phyloP scores from a whole-genome alignment of 2,888 invertebrate genomes.

The Clepsis dumicolana region DNA sequence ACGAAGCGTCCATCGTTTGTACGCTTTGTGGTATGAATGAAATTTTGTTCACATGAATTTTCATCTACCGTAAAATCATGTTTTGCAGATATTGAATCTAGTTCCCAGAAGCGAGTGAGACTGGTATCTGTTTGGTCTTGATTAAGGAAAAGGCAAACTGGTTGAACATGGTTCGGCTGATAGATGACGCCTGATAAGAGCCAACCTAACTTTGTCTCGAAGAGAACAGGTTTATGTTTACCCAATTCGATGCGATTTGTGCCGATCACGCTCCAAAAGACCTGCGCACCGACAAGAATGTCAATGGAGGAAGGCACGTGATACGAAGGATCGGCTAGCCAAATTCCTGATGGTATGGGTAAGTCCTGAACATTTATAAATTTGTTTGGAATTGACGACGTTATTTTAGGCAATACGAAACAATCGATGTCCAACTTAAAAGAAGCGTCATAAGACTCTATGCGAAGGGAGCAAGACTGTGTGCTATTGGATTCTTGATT shows the following conservation, averaged over 20 bases:
- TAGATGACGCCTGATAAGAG: conserved; percentile 17
- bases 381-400: too few relatives aligned
- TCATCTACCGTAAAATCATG: conserved; percentile 44
- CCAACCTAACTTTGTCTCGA: conserved; percentile 30
- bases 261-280: conserved; percentile 28
- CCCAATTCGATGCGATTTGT: conserved; percentile 25
- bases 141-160: conserved; percentile 40
- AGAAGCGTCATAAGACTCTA: too few relatives aligned
- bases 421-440: too few relatives aligned
- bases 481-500: conserved; percentile 5
- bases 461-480: conserved; percentile 13
- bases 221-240: conserved; percentile 17
- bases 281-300: conserved; percentile 31
- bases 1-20: conserved; percentile 45
- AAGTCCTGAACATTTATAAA: not conserved
- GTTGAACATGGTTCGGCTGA: not conserved
- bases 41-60: conserved; percentile 45
- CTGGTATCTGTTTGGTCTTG: conserved; percentile 16
- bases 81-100: conserved; percentile 44
- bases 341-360: conserved; percentile 11
- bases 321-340: conserved; percentile 17
- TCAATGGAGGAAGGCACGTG: conserved; percentile 25
- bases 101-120: conserved; percentile 47
- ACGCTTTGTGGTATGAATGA: conserved; percentile 42
- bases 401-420: too few relatives aligned